Evolutionary conservation across 2,113 vertebrate species (phyloP).

Genomic region (Zosterops hypoxanthus): DNA sequence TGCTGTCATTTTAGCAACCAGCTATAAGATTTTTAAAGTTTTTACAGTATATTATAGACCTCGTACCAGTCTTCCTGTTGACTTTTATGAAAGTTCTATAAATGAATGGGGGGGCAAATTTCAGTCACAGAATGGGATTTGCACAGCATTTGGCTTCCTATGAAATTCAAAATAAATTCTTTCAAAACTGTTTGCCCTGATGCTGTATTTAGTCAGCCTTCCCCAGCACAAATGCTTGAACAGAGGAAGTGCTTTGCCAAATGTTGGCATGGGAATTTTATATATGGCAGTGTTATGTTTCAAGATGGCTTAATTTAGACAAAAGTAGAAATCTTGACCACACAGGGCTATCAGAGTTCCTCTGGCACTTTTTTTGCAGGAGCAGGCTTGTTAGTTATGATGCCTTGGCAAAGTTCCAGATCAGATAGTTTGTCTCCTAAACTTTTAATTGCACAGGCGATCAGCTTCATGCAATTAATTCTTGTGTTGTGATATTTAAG

Average conservation of each 20-base stretch:
- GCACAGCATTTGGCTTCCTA: neutral
- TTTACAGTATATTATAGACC: neutral
- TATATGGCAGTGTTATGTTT: slow-evolving; percentile 3
- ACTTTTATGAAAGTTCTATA: neutral
- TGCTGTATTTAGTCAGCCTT: slow-evolving; percentile 33
- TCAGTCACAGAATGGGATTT: neutral
- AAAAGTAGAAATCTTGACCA: slow-evolving; percentile 43
- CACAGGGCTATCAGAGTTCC: neutral
- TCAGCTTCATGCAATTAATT: neutral
- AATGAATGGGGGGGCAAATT: neutral
- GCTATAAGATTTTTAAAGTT: neutral
- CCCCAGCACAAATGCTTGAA: slow-evolving; percentile 10
- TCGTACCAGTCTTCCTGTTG: neutral
- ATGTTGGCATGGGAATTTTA: slow-evolving; percentile 37
- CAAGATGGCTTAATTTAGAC: neutral
- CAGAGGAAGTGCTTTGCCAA: slow-evolving; percentile 21
- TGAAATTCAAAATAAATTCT: neutral
- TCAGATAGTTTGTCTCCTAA: neutral
- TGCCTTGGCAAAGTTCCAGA: slow-evolving; percentile 10
- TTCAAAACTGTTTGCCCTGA: slow-evolving; percentile 23
- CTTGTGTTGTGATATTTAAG: neutral
- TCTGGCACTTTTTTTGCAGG: neutral
- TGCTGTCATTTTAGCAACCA: slow-evolving; percentile 27
- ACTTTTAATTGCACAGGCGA: neutral
- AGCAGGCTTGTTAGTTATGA: neutral